Evolutionary conservation across 2,797 vertebrate genomes (phyloP).

Genomic region (Xenops minutus): DNA sequence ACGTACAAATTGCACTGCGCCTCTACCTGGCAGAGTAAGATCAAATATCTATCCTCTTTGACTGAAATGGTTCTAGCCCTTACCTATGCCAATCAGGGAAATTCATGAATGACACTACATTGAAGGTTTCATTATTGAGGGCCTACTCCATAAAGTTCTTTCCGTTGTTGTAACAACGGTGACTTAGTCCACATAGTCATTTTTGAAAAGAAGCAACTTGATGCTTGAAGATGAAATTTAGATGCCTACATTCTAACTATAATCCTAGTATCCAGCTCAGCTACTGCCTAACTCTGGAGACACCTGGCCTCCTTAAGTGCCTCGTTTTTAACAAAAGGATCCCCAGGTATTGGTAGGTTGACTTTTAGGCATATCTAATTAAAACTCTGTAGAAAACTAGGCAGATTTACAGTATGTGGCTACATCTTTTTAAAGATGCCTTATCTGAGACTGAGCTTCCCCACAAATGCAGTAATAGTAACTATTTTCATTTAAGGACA

Average conservation of each 20-base stretch:
- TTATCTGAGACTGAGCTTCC: background rate
- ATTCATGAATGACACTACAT: background rate
- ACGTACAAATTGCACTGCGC: background rate
- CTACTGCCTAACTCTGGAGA: background rate
- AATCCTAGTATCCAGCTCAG: background rate
- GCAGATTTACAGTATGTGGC: background rate
- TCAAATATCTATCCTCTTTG: background rate
- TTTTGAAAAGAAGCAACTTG: background rate
- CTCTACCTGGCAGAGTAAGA: background rate
- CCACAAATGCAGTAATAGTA: background rate
- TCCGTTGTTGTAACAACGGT: background rate
- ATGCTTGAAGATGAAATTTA: background rate
- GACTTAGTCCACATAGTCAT: rapidly evolving
- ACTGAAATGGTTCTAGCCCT: background rate
- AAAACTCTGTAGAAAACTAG: background rate
- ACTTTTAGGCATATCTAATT: background rate
- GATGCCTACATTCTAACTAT: background rate
- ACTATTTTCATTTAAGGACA: background rate
- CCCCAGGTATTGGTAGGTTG: background rate
- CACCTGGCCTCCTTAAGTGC: background rate
- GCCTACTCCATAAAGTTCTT: background rate
- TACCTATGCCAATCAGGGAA: background rate
- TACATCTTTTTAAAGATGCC: background rate
- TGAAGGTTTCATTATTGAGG: background rate
- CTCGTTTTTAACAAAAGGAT: background rate